A percentile compares a stretch with the other conserved stretches of the same genome.
These are phyloP conservation scores for Neostethus bicornis DNA, from an alignment of 2,797 vertebrate genomes.

Conservation along the genomic window DNA sequence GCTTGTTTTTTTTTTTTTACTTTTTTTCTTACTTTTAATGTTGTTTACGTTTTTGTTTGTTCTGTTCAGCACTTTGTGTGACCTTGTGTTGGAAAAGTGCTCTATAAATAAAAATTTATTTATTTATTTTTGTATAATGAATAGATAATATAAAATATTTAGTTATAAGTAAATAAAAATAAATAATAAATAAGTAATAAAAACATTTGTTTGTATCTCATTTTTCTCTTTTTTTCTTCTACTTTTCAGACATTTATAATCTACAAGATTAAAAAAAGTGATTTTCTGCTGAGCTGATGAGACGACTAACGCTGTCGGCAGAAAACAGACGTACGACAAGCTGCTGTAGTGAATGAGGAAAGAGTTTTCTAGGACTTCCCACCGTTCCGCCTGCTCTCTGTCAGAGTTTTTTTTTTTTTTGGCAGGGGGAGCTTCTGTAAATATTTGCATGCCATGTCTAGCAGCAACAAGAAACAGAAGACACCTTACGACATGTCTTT, in stretches of 20 bases:
- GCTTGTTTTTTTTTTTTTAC: too few relatives aligned
- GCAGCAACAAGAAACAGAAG: constrained; percentile 38
- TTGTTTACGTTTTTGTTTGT: too few relatives aligned
- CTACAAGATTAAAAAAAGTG: constrained; percentile 5
- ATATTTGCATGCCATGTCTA: constrained; percentile 68
- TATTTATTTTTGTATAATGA: too few relatives aligned
- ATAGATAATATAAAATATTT: too few relatives aligned
- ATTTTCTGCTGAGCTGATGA: neutral
- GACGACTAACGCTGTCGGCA: neutral
- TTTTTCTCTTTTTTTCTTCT: constrained; percentile 16
- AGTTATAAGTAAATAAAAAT: too few relatives aligned
- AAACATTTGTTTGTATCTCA: neutral
- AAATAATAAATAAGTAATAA: neutral
- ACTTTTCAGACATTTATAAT: constrained; percentile 10
- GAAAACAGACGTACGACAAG: neutral
- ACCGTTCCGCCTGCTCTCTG: neutral
- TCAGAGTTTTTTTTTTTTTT: neutral
- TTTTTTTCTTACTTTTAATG: too few relatives aligned
- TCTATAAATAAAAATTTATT: too few relatives aligned
- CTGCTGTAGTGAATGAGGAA: neutral
- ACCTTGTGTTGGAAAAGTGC: too few relatives aligned
- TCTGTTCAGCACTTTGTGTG: too few relatives aligned
- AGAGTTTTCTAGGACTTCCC: neutral
- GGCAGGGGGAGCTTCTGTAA: constrained; percentile 38
- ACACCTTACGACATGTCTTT: constrained; percentile 44